Conservation (phyloP, 1,140 invertebrate species). For the Venustaconcha ellipsiformis region DNA sequence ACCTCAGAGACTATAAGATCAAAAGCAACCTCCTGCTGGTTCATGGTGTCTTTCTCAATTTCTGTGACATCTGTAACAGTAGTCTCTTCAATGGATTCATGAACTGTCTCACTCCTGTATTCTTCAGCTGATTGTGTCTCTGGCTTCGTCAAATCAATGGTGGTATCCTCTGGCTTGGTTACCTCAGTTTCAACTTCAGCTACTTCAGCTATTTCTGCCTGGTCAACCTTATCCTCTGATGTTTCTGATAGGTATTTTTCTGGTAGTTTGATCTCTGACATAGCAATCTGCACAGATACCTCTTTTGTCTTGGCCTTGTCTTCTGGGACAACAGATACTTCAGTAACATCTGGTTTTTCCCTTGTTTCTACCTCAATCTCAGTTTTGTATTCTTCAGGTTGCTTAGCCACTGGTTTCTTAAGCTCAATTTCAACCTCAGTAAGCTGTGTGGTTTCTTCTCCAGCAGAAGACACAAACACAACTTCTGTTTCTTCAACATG, state of each 20-base stretch:
- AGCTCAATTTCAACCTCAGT: conserved; percentile 36
- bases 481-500: conserved; percentile 33
- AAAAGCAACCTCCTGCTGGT: conserved; percentile 34
- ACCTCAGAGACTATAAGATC: conserved; percentile 10
- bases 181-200: conserved; percentile 12
- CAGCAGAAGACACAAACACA: conserved; percentile 29
- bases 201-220: conserved; percentile 23
- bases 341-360: conserved; percentile 11
- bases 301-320: conserved; percentile 11
- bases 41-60: neutral
- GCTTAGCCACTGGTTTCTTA: conserved; percentile 12
- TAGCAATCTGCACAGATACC: conserved; percentile 20
- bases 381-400: conserved; percentile 19
- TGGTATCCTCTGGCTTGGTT: conserved; percentile 16
- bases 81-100: conserved; percentile 11
- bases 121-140: neutral
- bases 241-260: conserved; percentile 34
- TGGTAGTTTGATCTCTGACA: conserved; percentile 34
- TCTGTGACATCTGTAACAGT: neutral
- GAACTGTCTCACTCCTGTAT: neutral
- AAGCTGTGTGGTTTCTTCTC: conserved; percentile 25
- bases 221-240: conserved; percentile 33
- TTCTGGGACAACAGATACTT: neutral
- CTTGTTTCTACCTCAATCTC: conserved; percentile 22
- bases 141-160: neutral